phyloP scores from a whole-genome alignment of 1,140 invertebrate genomes.

The Himalopsyche phryganea region DNA sequence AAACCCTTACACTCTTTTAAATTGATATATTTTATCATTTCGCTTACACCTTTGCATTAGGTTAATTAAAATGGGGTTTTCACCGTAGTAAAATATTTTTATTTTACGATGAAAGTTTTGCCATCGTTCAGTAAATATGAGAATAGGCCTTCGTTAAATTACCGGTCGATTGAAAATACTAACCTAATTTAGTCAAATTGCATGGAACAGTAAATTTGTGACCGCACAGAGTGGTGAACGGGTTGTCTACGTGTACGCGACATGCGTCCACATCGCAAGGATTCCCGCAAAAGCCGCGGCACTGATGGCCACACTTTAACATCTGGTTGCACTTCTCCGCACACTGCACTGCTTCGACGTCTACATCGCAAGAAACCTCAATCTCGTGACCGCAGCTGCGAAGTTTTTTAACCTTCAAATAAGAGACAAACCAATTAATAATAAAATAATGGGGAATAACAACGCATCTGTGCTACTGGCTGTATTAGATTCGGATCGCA shows the following conservation, averaged over 20 bases:
- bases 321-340: conserved; percentile 45
- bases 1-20: no score
- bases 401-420: conserved; percentile 43
- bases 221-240: conserved; percentile 42
- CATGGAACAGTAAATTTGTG: conserved; percentile 47
- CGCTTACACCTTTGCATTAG: no score
- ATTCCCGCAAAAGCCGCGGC: conserved; percentile 47
- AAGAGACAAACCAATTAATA: conserved; percentile 5
- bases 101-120: no score
- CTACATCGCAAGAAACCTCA: conserved; percentile 41
- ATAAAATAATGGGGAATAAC: conserved; percentile 7
- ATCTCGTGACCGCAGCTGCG: conserved; percentile 47
- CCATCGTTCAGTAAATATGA: no score
- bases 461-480: background rate
- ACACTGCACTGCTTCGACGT: conserved; percentile 43
- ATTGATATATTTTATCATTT: no score
- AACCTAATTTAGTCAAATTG: conserved; percentile 24
- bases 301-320: conserved; percentile 51
- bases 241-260: conserved; percentile 28
- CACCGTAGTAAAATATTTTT: no score
- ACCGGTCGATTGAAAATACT: no score
- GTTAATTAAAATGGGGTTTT: no score
- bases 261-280: conserved; percentile 43
- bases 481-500: background rate
- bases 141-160: no score